Conservation (phyloP, 2,113 vertebrate species). For the Agelaius tricolor region DNA sequence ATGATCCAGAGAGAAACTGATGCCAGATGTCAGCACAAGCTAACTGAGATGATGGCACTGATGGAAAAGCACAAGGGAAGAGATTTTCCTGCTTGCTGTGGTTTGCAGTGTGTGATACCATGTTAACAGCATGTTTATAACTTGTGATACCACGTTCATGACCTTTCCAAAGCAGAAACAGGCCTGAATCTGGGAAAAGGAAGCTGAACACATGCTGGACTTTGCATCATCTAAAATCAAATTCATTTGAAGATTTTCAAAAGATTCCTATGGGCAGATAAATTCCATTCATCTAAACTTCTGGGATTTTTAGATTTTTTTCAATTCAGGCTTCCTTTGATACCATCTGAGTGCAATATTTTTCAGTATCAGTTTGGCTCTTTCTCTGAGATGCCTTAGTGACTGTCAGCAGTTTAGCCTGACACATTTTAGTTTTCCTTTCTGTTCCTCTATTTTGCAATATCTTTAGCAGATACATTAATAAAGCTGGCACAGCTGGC, state of each 20-base stretch:
- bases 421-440: no score
- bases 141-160: neutral
- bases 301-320: no score
- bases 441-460: no score
- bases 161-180: neutral
- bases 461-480: no score
- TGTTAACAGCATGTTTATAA: neutral
- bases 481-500: no score
- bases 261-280: no score
- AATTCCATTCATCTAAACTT: no score
- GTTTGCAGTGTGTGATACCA: neutral
- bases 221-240: neutral
- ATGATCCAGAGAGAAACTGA: constrained; percentile 83
- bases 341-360: no score
- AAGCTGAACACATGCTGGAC: neutral
- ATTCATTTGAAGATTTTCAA: neutral
- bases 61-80: constrained; percentile 96
- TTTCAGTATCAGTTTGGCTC: no score
- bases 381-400: no score
- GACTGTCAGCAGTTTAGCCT: no score
- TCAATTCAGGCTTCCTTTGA: no score
- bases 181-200: neutral
- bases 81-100: neutral
- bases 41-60: constrained; percentile 91
- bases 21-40: constrained; percentile 89